These are phyloP conservation scores for Cyanoderma ruficeps DNA, from an alignment of 2,113 vertebrate genomes.

Conservation along the genomic window DNA sequence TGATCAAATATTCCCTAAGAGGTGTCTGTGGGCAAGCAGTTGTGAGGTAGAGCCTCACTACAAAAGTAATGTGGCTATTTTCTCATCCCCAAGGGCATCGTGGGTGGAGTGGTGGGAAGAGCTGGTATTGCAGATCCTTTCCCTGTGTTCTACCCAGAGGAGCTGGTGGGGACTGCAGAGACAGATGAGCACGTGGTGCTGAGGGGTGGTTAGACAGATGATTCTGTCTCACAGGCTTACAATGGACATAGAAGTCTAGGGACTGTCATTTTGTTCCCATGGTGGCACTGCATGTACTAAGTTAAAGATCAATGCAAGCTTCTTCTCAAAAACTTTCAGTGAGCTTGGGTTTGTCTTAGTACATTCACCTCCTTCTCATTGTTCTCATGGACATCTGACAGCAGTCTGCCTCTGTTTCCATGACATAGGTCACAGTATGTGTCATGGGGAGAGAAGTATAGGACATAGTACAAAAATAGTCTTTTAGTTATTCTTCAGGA, in stretches of 20 bases:
- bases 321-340: background rate
- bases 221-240: background rate
- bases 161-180: background rate
- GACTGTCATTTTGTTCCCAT: background rate
- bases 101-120: background rate
- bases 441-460: background rate
- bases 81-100: background rate
- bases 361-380: background rate
- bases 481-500: background rate
- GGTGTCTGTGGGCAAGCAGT: background rate
- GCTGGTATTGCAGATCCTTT: background rate
- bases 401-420: background rate
- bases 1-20: background rate
- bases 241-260: background rate
- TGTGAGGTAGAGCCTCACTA: background rate
- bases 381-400: conserved; percentile 7
- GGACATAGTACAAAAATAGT: background rate
- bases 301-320: background rate
- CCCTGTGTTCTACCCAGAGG: background rate
- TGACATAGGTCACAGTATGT: background rate
- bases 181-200: background rate
- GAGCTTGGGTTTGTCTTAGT: background rate
- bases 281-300: background rate
- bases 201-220: background rate
- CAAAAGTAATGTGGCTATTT: background rate